Conservation (phyloP, 2,113 vertebrate species). For the Larimichthys polyactis region DNA sequence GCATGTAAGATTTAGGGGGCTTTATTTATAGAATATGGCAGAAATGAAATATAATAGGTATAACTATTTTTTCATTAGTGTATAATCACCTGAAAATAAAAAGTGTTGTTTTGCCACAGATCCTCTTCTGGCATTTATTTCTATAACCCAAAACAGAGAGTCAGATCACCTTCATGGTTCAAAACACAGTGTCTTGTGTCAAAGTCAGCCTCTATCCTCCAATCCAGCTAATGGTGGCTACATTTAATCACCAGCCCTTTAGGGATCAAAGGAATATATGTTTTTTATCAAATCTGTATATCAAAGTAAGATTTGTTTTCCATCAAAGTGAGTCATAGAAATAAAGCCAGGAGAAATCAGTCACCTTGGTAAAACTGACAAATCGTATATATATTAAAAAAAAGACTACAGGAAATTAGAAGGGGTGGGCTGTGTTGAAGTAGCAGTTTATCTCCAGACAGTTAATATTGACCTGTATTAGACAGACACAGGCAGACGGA, state of each 20-base stretch:
- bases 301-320: not conserved
- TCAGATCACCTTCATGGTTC: not conserved
- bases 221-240: not conserved
- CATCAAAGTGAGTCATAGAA: not conserved
- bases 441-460: constrained; percentile 58
- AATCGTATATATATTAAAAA: constrained; percentile 9
- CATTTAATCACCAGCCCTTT: not conserved
- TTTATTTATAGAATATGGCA: too few species aligned
- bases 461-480: constrained; percentile 70
- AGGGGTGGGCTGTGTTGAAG: constrained; percentile 1
- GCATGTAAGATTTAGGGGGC: too few species aligned
- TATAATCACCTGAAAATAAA: too few species aligned
- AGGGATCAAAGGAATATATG: not conserved
- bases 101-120: too few species aligned
- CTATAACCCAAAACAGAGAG: not conserved
- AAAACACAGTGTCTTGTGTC: not conserved
- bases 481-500: constrained; percentile 30
- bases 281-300: not conserved
- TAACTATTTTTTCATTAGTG: not conserved
- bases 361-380: constrained; percentile 25
- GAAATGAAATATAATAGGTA: too few species aligned
- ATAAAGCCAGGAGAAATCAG: constrained; percentile 6
- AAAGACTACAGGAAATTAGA: constrained; percentile 12
- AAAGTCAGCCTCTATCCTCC: not conserved
- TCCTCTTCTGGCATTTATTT: too few species aligned